Evolutionary conservation across 2,113 vertebrate species (phyloP), one percentile per base, ranked within the genome.

Genomic region (Tiliqua scincoides): DNA sequence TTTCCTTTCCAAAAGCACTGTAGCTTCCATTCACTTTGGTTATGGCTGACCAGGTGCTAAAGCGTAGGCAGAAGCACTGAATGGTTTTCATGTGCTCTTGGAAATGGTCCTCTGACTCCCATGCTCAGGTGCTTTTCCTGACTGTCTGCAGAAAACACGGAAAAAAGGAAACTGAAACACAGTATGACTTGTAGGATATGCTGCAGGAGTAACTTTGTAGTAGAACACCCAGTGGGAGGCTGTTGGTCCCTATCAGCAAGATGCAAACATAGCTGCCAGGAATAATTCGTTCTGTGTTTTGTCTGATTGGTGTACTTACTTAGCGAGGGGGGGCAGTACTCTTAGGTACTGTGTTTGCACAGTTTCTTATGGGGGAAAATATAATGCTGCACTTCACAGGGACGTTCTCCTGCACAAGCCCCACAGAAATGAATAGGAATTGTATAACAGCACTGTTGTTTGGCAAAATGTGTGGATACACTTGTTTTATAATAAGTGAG

Each of bases 211-310:
- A 62, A 74, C 54, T 84, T 63, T 75, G 37, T 63, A 25, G 72
- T 30, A 48, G 82, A 75, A 84, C 37, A 74, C 82, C 57, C 70
- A 52, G 82, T 62, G 82, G 57, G 71, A 84, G n/a, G 71, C 32
- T 65, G 59, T 59, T 65, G 82, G 20, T 48, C 75, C 30, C n/a
- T n/a, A 74, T 84, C 82, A 63, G 82, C 82, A 74, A 37, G 70
- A 59, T 48, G 70, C 82, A 83, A 62, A 83, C 74, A 43, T 62
- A 43, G 40, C 82, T 83, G 82, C 70, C 82, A 83, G 82, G 30
- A 63, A 75, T 84, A 37, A 63, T 84, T 74, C 48, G 37, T 30
- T 63, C 82, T 74, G 82, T 68, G 17, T 32, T 74, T 84, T 62
- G 18, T 62, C 25, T 74, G 52, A 71, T 59, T 84, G 59, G 37